Conservation (phyloP, 92 coral and sea anemone genomes). For the Paragorgia papillata region DNA sequence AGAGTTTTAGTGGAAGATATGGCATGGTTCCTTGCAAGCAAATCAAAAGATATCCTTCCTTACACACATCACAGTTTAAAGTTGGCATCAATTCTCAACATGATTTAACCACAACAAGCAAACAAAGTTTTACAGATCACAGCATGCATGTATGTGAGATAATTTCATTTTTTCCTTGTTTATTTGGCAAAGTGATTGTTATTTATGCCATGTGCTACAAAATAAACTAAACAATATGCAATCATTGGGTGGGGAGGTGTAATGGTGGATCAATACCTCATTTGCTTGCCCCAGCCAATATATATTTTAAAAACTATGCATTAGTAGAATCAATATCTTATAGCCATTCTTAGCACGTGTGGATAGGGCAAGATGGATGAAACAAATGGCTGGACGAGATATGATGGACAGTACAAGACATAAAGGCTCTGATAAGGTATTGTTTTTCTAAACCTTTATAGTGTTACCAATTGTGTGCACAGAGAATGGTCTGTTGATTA, state of each 20-base stretch:
- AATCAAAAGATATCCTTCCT: constrained; percentile 80
- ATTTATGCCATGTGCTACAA: too few species aligned
- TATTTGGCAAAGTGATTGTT: too few species aligned
- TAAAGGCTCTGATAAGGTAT: constrained; percentile 63
- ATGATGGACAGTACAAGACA: constrained; percentile 92
- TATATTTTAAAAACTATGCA: neutral
- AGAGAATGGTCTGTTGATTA: neutral
- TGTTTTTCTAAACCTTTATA: neutral
- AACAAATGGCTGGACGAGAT: constrained; percentile 87
- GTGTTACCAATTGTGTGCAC: neutral
- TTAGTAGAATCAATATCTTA: neutral
- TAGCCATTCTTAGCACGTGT: constrained; percentile 68
- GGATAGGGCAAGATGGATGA: constrained; percentile 86
- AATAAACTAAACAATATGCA: too few species aligned
- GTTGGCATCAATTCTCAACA: constrained; percentile 67
- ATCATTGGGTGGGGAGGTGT: too few species aligned
- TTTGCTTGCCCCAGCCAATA: too few species aligned
- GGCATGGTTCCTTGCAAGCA: constrained; percentile 62
- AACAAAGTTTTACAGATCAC: constrained; percentile 59
- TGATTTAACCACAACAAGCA: constrained; percentile 64
- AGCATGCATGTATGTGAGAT: constrained; percentile 63
- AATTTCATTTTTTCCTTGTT: neutral
- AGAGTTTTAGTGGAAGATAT: constrained; percentile 90
- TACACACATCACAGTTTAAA: constrained; percentile 84
- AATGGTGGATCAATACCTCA: too few species aligned